Conservation (phyloP, 2,888 invertebrate species). For the Sarcophaga subvicina region DNA sequence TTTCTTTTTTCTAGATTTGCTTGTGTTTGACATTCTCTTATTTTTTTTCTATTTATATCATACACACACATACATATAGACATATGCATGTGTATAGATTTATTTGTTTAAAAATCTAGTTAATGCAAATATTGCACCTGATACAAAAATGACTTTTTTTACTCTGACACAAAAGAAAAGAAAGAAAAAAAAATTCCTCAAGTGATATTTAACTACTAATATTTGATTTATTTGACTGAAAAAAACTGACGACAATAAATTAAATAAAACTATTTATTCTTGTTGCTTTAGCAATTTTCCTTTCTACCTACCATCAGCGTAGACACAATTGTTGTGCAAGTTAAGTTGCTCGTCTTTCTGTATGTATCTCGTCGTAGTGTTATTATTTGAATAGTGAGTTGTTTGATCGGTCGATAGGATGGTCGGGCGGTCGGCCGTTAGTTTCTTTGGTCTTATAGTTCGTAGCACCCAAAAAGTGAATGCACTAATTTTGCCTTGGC, state of each 20-base stretch:
- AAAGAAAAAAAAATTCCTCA: slow-evolving; percentile 23
- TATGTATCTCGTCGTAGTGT: slow-evolving; percentile 12
- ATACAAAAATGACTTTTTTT: not conserved
- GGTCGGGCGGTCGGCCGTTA: slow-evolving; percentile 55
- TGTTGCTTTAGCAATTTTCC: slow-evolving; percentile 35
- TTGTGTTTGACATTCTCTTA: slow-evolving; percentile 45
- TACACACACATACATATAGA: not conserved
- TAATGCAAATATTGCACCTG: too few species aligned
- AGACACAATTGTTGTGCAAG: slow-evolving; percentile 26
- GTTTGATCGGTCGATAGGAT: slow-evolving; percentile 52
- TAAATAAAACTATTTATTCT: slow-evolving; percentile 10
- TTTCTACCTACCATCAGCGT: slow-evolving; percentile 35
- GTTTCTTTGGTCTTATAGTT: slow-evolving; percentile 53
- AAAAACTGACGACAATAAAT: too few species aligned
- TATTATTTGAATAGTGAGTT: slow-evolving; percentile 29
- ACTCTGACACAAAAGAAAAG: too few species aligned
- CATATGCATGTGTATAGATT: too few species aligned
- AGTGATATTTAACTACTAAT: slow-evolving; percentile 22
- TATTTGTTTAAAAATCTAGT: too few species aligned
- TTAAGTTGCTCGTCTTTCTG: slow-evolving; percentile 60
- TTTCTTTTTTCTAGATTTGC: slow-evolving; percentile 33
- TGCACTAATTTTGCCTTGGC: slow-evolving; percentile 80
- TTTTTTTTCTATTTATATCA: not conserved
- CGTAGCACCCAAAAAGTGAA: slow-evolving; percentile 76
- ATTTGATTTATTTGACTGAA: not conserved